These are phyloP conservation scores for Alsophila aescularia DNA, from an alignment of 2,888 invertebrate genomes.

Conservation along the genomic window DNA sequence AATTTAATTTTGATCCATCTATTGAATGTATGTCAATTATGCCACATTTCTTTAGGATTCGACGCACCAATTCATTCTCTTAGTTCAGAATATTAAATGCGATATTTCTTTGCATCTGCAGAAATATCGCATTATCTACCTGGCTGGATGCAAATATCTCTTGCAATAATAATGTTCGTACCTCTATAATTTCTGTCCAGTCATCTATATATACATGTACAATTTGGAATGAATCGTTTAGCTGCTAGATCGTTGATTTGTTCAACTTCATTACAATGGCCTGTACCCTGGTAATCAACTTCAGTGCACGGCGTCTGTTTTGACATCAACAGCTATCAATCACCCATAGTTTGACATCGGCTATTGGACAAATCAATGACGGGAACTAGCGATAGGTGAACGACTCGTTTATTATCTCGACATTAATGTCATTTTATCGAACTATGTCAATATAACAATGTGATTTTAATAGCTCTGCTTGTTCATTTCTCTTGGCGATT, in stretches of 20 bases:
- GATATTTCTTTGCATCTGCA: too few species aligned
- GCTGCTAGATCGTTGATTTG: neutral
- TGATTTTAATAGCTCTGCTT: constrained; percentile 17
- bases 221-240: neutral
- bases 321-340: constrained; percentile 49
- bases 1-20: too few species aligned
- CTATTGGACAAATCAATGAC: constrained; percentile 49
- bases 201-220: neutral
- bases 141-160: too few species aligned
- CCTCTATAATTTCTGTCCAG: too few species aligned
- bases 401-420: constrained; percentile 73
- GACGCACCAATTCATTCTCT: too few species aligned
- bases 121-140: too few species aligned
- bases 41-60: too few species aligned
- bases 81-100: too few species aligned
- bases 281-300: constrained; percentile 11
- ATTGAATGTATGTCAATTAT: too few species aligned
- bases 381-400: constrained; percentile 64
- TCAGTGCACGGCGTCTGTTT: constrained; percentile 36
- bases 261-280: neutral
- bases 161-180: too few species aligned
- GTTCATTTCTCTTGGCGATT: neutral
- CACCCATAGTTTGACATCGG: constrained; percentile 42
- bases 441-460: constrained; percentile 30
- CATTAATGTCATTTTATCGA: constrained; percentile 66